Conservation (phyloP, 2,888 invertebrate genomes). For the Nymphalis polychloros region DNA sequence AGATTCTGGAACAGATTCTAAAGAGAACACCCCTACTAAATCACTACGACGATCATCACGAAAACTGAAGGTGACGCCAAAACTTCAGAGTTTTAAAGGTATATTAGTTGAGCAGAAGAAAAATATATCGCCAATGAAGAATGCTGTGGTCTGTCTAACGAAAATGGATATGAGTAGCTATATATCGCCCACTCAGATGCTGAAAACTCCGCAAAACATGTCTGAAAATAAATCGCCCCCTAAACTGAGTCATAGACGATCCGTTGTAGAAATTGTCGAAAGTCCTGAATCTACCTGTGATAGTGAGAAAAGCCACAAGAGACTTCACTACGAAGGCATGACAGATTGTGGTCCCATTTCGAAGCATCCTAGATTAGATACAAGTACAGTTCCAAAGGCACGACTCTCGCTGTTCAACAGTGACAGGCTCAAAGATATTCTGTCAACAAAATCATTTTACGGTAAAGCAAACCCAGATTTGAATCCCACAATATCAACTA, state of each 20-base stretch:
- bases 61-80: constrained; percentile 60
- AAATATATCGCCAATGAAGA: constrained; percentile 62
- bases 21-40: constrained; percentile 75
- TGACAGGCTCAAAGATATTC: constrained; percentile 71
- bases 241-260: constrained; percentile 64
- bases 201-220: constrained; percentile 72
- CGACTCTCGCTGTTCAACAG: constrained; percentile 71
- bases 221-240: constrained; percentile 67
- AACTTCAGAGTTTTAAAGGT: constrained; percentile 69
- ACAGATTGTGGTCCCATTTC: constrained; percentile 59
- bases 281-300: constrained; percentile 68
- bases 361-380: constrained; percentile 65
- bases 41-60: constrained; percentile 54
- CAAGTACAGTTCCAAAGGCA: constrained; percentile 65
- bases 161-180: constrained; percentile 64
- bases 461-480: constrained; percentile 74
- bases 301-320: constrained; percentile 68
- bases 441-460: constrained; percentile 81
- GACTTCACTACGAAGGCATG: constrained; percentile 64
- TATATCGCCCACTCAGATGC: constrained; percentile 68
- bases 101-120: constrained; percentile 66
- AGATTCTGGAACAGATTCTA: constrained; percentile 72
- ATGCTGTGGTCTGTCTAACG: constrained; percentile 60
- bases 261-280: constrained; percentile 63
- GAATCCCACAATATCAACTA: constrained; percentile 57